Conservation (phyloP, 2,113 vertebrate species). For the Syngnathus scovelli region DNA sequence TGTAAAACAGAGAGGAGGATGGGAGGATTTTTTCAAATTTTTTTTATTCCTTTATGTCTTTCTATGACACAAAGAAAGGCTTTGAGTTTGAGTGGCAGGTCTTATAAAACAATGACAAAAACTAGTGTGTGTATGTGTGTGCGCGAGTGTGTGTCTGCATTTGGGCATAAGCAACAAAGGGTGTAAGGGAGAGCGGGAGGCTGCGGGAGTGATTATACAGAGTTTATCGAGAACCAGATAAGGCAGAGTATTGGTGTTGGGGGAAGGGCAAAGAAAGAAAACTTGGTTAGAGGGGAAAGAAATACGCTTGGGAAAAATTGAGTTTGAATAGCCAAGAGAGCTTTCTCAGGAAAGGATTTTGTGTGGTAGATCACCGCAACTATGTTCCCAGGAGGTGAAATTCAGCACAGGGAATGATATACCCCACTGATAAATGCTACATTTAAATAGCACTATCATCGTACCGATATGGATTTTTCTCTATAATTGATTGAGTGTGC, state of each 20-base stretch:
- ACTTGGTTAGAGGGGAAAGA: conserved; percentile 26
- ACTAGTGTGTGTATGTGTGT: not conserved
- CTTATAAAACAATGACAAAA: conserved; percentile 24
- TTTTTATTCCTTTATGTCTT: conserved; percentile 34
- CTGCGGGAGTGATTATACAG: not conserved
- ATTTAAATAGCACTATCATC: not conserved
- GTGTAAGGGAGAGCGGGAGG: conserved; percentile 5
- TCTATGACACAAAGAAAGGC: not conserved
- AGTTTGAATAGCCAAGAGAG: conserved; percentile 3
- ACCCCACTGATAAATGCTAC: too few relatives aligned
- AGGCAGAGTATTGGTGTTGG: conserved; percentile 19
- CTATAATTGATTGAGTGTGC: not conserved
- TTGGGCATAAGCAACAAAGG: not conserved
- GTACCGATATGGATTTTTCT: not conserved
- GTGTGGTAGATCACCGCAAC: conserved; percentile 2
- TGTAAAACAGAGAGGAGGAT: not conserved
- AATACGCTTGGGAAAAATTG: conserved; percentile 16
- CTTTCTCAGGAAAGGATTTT: conserved; percentile 9
- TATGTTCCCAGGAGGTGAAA: not conserved
- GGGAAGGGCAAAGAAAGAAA: conserved; percentile 18
- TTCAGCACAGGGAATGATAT: not conserved
- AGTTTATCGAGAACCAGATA: conserved; percentile 33
- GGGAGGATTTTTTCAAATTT: not conserved
- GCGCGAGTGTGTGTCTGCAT: conserved; percentile 2
- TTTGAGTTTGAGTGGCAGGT: conserved; percentile 22